Evolutionary conservation across 2,797 vertebrate species (phyloP), one percentile per base, ranked within the genome.

Genomic region (Lepus townsendii): DNA sequence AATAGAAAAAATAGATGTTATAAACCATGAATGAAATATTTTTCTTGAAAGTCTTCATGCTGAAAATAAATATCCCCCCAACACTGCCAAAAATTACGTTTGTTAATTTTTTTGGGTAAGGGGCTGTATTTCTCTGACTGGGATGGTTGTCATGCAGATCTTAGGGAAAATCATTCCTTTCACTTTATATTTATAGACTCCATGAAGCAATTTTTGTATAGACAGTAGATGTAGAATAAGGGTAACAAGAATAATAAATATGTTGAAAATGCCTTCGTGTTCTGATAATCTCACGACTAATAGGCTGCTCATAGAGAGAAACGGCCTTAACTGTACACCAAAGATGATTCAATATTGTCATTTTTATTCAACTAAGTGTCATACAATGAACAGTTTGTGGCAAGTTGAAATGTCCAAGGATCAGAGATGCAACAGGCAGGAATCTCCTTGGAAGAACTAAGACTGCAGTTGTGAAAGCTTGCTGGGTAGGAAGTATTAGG

Each of bases 381-480:
- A 84, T 54, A 54, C 11, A 9, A 4, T 71, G 75, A 88, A 38
- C 35, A 79, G 65, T 95, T 50, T 62, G 19, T 52, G 63, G 50
- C 47, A 65, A 93, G 78, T 65, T 86, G 32, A 94, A 86, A 83
- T 78, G 22, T 86, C 12, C 62, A 78, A 78, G 7, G 38, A 90
- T 90, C 57, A 87, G 19, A 73, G n/a, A 52, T 73, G 17, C 27
- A 52, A 62, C n/a, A 62, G 12, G 17, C 22, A 60, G 38, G 47
- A 65, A 82, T 12, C 10, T 50, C 2, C 66, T 83, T 63, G 9
- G 6, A 57, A 78, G 57, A 62, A 66, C 82, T 93, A 63, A 87
- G 57, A 93, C 52, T n/a, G 52, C n/a, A 78, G 47, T 73, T 82
- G 54, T 35, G 30, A 73, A 93, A 60, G 26, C 65, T 65, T 72